Conservation (phyloP, 1,140 invertebrate species). For the Physella acuta region DNA sequence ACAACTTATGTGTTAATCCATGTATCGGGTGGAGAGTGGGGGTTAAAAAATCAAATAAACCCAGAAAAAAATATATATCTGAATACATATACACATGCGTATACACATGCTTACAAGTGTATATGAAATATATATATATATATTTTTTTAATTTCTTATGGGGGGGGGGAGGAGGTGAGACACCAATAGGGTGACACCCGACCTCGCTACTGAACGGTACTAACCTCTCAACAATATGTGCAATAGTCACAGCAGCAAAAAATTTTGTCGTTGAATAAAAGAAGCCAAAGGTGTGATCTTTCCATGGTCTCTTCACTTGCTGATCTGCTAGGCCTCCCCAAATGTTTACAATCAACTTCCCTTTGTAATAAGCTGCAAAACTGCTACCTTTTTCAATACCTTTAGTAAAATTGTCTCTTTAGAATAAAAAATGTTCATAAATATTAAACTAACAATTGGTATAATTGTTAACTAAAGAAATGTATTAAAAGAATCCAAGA, state of each 20-base stretch:
- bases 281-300: slow-evolving; percentile 40
- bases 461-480: not conserved
- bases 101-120: no score
- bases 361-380: slow-evolving; percentile 52
- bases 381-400: slow-evolving; percentile 48
- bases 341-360: slow-evolving; percentile 45
- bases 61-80: not conserved
- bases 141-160: not conserved
- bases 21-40: no score
- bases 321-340: slow-evolving; percentile 57
- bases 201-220: no score
- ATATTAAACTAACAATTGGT: not conserved
- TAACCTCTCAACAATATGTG: slow-evolving; percentile 57
- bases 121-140: no score
- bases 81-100: not conserved
- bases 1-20: no score
- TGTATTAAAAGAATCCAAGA: not conserved
- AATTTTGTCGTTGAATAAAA: slow-evolving; percentile 54
- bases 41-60: no score
- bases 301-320: slow-evolving; percentile 38
- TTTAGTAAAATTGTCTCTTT: slow-evolving; percentile 38
- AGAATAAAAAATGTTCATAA: slow-evolving; percentile 19
- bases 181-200: no score
- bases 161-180: no score
- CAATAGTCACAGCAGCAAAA: slow-evolving; percentile 55